Conservation (phyloP, 2,888 invertebrate species). For the Campoplex capitator region DNA sequence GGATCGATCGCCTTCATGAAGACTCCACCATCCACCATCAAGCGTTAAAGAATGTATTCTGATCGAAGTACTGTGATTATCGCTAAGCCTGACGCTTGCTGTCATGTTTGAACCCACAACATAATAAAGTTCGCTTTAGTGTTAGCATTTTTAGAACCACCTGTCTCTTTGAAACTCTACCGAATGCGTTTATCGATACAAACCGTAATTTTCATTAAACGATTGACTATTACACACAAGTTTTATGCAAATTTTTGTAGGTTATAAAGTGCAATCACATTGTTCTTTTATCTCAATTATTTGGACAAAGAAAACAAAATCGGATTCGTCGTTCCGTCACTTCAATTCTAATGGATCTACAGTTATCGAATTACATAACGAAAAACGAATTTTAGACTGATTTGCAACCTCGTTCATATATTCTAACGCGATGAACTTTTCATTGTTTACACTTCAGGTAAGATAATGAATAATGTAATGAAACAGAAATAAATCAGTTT, state of each 20-base stretch:
- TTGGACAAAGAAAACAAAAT: background rate
- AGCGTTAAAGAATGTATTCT: background rate
- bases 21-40: too few species aligned
- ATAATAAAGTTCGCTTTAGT: background rate
- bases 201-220: slow-evolving; percentile 30
- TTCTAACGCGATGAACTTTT: background rate
- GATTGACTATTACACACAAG: slow-evolving; percentile 16
- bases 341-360: background rate
- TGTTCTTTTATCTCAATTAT: background rate
- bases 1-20: too few species aligned
- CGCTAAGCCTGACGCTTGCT: background rate
- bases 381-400: background rate
- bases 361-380: background rate
- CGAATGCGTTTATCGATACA: background rate
- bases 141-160: background rate
- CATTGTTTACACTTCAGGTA: slow-evolving; percentile 6
- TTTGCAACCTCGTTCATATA: background rate
- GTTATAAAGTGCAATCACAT: slow-evolving; percentile 27
- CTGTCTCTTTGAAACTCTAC: background rate
- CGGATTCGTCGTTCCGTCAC: background rate
- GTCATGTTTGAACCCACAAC: background rate
- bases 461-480: background rate
- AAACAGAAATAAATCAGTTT: too few species aligned
- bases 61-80: background rate
- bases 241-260: slow-evolving; percentile 13